These are phyloP conservation scores for Torymus texanus DNA, from an alignment of 2,888 invertebrate genomes.

Conservation along the genomic window DNA sequence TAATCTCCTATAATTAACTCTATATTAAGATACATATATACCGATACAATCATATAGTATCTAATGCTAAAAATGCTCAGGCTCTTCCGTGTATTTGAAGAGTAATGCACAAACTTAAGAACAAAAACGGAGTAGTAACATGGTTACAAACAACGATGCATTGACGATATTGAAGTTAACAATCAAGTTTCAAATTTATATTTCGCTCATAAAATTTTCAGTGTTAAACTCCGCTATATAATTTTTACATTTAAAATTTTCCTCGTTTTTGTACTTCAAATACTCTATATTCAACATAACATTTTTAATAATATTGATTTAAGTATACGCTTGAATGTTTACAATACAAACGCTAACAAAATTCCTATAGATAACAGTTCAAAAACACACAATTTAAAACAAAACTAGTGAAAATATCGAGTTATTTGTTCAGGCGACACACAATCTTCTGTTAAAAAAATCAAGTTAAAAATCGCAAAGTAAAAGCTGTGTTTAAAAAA, in stretches of 20 bases:
- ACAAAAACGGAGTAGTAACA: background rate
- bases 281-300: background rate
- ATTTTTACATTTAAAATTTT: background rate
- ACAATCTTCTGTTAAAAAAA: no score
- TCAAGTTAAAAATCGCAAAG: no score
- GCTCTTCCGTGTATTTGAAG: background rate
- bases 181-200: no score
- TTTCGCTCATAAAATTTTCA: no score
- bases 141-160: conserved; percentile 15
- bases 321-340: no score
- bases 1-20: conserved; percentile 5
- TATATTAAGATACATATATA: background rate
- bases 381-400: no score
- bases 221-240: background rate
- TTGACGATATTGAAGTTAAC: background rate
- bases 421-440: no score
- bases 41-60: conserved; percentile 19
- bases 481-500: no score
- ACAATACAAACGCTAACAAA: no score
- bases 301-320: background rate
- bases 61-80: conserved; percentile 29
- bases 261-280: conserved; percentile 16
- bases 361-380: no score
- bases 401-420: no score
- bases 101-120: background rate